Percentiles rank a stretch among this genome's conserved stretches.
These are phyloP conservation scores for Diacarnus erythraeanus DNA, from an alignment of 37 sponge, comb jelly and placozoan genomes.

Conservation along the genomic window DNA sequence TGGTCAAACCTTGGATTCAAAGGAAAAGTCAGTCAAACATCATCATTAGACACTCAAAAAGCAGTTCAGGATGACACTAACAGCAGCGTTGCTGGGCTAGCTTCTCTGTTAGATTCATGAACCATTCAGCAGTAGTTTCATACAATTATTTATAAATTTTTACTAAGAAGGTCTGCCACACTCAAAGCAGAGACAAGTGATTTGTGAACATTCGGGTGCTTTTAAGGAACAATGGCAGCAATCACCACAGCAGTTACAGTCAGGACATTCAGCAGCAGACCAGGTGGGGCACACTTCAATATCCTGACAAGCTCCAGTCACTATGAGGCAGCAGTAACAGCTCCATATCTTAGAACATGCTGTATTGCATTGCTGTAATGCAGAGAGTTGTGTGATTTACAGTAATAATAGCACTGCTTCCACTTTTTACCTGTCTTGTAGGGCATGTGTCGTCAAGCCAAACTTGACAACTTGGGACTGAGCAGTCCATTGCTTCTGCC, in stretches of 20 bases:
- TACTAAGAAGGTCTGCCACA: conserved; percentile 45
- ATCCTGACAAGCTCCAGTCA: conserved; percentile 20
- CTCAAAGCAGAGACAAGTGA: conserved; percentile 72
- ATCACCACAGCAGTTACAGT: conserved; percentile 45
- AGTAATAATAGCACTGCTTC: background rate
- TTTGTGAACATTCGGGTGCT: conserved; percentile 53
- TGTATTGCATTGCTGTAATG: background rate
- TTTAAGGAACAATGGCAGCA: conserved; percentile 61
- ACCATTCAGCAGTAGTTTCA: background rate
- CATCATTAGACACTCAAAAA: background rate
- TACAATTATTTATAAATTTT: background rate
- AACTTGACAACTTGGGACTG: conserved; percentile 27
- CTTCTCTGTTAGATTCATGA: background rate
- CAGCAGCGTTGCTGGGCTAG: background rate
- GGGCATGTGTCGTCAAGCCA: conserved; percentile 70
- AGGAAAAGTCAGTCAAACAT: background rate
- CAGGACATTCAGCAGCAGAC: conserved; percentile 30
- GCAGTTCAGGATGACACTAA: background rate
- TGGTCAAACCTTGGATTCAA: conserved; percentile 1
- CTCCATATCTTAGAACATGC: conserved; percentile 16
- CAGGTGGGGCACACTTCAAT: conserved; percentile 29
- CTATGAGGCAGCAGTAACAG: conserved; percentile 32
- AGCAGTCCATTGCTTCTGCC: conserved; percentile 49
- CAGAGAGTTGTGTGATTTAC: background rate
- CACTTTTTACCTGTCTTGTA: conserved; percentile 41